Conservation (phyloP, 2,113 vertebrate genomes). For the Salminus brasiliensis region DNA sequence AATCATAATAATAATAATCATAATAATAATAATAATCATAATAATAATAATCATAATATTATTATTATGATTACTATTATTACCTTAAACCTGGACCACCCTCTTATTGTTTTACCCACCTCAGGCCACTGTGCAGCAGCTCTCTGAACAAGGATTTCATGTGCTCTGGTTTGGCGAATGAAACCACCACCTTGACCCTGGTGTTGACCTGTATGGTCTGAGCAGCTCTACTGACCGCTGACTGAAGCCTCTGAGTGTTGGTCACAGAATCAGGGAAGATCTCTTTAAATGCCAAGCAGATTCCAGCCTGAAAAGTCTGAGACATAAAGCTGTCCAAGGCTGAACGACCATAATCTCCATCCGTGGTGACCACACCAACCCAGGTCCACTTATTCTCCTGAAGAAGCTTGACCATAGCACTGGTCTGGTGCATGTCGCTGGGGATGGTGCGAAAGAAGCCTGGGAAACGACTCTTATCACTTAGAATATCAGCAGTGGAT, state of each 20-base stretch:
- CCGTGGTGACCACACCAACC: constrained; percentile 84
- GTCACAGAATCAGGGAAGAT: constrained; percentile 80
- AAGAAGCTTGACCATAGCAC: constrained; percentile 84
- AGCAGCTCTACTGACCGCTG: constrained; percentile 67
- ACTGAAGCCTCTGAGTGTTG: constrained; percentile 61
- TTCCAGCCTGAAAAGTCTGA: constrained; percentile 73
- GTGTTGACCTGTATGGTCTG: constrained; percentile 75
- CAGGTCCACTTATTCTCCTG: constrained; percentile 80
- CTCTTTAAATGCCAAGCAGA: constrained; percentile 87
- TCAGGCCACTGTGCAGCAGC: constrained; percentile 58
- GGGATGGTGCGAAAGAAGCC: constrained; percentile 87
- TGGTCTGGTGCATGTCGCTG: constrained; percentile 83
- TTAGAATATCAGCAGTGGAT: constrained; percentile 86
- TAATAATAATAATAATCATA: too few relatives aligned
- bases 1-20: too few relatives aligned
- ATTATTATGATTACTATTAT: too few relatives aligned
- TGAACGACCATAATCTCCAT: constrained; percentile 84
- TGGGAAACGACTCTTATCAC: constrained; percentile 87
- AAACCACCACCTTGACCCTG: constrained; percentile 83
- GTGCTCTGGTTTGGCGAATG: constrained; percentile 80
- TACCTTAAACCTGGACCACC: neutral
- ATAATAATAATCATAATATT: too few relatives aligned
- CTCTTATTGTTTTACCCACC: neutral
- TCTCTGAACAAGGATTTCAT: constrained; percentile 77
- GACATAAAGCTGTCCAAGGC: constrained; percentile 80